These are phyloP conservation scores for Listronotus bonariensis DNA, from an alignment of 1,140 invertebrate species.

Conservation along the genomic window DNA sequence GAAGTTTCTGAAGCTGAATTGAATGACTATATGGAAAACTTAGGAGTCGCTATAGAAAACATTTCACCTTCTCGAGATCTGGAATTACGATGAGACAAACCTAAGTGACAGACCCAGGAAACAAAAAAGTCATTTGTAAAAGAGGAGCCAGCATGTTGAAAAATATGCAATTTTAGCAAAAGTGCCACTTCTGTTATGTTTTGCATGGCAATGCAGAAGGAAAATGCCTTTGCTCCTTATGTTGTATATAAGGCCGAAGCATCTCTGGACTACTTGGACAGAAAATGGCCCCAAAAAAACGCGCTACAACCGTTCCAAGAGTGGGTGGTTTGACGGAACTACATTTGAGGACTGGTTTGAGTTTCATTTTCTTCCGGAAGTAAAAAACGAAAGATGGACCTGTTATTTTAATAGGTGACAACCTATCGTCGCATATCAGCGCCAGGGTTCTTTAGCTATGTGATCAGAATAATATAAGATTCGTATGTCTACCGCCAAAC, in stretches of 20 bases:
- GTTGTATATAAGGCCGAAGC: conserved; percentile 15
- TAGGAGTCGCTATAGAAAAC: too few species aligned
- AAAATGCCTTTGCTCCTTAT: too few species aligned
- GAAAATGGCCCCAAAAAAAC: conserved; percentile 7
- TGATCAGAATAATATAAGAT: conserved; percentile 48
- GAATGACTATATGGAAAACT: too few species aligned
- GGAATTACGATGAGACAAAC: too few species aligned
- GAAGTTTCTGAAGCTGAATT: too few species aligned
- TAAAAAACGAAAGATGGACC: conserved; percentile 4
- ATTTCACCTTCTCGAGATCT: too few species aligned
- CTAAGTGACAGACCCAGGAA: too few species aligned
- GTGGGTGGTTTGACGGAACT: conserved; percentile 6
- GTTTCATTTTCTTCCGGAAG: background rate
- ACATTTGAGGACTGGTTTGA: conserved; percentile 16
- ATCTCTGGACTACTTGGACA: conserved; percentile 14
- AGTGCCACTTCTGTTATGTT: too few species aligned
- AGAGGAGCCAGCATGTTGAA: too few species aligned
- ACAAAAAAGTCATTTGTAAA: too few species aligned
- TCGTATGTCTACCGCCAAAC: conserved; percentile 47
- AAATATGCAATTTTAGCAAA: too few species aligned
- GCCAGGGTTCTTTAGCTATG: conserved; percentile 27
- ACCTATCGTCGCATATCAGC: conserved; percentile 13
- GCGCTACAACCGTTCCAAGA: conserved; percentile 2
- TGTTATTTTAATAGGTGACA: conserved; percentile 18
- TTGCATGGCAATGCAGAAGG: too few species aligned